A percentile compares a stretch with the other conserved stretches of the same genome.
Conservation (phyloP, 2,113 vertebrate genomes). For the Bambusicola thoracicus region DNA sequence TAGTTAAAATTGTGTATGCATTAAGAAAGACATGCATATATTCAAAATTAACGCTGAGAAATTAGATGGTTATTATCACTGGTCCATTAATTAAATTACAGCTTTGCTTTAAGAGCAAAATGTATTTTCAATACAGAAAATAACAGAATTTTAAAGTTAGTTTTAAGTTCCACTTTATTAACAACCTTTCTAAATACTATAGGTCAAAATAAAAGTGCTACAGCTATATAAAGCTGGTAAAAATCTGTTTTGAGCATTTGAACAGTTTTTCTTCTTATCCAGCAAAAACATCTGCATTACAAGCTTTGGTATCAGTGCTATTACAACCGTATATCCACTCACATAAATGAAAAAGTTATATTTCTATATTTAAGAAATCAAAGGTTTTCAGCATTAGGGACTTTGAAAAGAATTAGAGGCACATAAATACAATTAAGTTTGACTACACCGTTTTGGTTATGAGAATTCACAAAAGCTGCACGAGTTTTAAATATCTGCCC, state of each 20-base stretch:
- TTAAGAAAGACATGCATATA: neutral
- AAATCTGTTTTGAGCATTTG: neutral
- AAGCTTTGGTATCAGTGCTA: neutral
- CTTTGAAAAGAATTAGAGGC: neutral
- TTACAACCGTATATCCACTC: neutral
- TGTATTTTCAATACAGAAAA: neutral
- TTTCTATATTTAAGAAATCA: neutral
- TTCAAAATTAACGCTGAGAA: neutral
- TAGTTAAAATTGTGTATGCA: neutral
- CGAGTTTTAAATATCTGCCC: neutral
- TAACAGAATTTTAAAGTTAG: neutral
- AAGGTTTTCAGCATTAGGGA: neutral
- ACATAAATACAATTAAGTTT: neutral
- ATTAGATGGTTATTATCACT: neutral
- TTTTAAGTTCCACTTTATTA: neutral
- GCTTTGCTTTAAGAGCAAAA: neutral
- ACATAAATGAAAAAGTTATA: neutral
- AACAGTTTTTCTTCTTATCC: neutral
- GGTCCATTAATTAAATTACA: neutral
- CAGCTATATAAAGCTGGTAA: neutral
- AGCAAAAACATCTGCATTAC: neutral
- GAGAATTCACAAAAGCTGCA: neutral
- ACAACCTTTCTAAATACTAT: neutral
- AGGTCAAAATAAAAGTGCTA: neutral
- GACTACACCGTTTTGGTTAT: neutral